A percentile compares a stretch with the other conserved stretches of the same genome.
Conservation (phyloP, 2,797 vertebrate genomes). For the Phalloptychus januarius region DNA sequence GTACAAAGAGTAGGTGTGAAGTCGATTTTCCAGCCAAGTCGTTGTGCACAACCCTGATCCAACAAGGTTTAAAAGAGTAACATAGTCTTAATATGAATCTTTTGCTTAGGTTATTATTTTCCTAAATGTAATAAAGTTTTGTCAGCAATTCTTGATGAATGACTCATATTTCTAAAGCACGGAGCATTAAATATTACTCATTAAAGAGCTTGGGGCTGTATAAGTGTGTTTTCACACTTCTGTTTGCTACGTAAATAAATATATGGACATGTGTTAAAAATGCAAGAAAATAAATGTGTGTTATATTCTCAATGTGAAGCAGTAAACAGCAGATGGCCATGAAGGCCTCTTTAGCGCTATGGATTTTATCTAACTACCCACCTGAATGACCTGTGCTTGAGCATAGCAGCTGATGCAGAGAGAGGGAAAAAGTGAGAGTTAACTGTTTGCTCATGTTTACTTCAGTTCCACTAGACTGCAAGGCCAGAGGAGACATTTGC, state of each 20-base stretch:
- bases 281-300: slow-evolving; percentile 57
- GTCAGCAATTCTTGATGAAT: neutral
- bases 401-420: slow-evolving; percentile 68
- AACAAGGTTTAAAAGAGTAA: slow-evolving; percentile 17
- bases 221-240: slow-evolving; percentile 20
- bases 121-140: slow-evolving; percentile 4
- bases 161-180: neutral
- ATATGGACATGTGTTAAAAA: slow-evolving; percentile 51
- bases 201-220: slow-evolving; percentile 4
- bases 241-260: slow-evolving; percentile 60
- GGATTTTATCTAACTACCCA: slow-evolving; percentile 79
- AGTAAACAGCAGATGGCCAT: slow-evolving; percentile 87
- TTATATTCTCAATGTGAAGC: slow-evolving; percentile 71
- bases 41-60: slow-evolving; percentile 6
- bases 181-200: slow-evolving; percentile 32
- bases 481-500: slow-evolving; percentile 73
- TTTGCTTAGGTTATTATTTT: slow-evolving; percentile 8
- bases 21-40: slow-evolving; percentile 38
- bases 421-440: slow-evolving; percentile 43
- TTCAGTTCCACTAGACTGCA: slow-evolving; percentile 69
- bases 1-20: slow-evolving; percentile 38
- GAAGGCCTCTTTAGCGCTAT: slow-evolving; percentile 69
- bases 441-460: slow-evolving; percentile 76
- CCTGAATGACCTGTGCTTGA: slow-evolving; percentile 77
- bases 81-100: slow-evolving; percentile 22